phyloP scores from a whole-genome alignment of 2,888 invertebrate genomes.

The Hypercompe scribonia region DNA sequence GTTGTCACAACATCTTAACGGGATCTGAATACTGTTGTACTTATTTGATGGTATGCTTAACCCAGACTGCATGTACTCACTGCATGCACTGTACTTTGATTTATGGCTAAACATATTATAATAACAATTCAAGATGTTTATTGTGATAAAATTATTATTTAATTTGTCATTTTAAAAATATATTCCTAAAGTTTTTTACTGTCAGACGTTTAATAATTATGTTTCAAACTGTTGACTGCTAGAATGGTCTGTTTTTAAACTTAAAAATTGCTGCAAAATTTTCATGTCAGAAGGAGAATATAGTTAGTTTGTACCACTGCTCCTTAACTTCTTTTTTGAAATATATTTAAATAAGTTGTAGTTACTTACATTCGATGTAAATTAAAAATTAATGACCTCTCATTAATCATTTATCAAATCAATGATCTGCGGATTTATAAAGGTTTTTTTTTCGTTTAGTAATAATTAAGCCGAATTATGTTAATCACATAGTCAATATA shows the following conservation, averaged over 20 bases:
- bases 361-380: background rate
- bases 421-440: background rate
- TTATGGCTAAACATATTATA: too few species aligned
- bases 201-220: background rate
- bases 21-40: too few species aligned
- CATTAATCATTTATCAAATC: background rate
- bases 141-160: background rate
- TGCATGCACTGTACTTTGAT: too few species aligned
- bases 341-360: background rate
- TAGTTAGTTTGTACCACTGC: background rate
- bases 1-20: background rate
- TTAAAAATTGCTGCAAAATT: background rate
- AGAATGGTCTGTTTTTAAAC: background rate
- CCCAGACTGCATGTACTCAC: background rate
- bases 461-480: background rate
- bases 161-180: too few species aligned
- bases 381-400: background rate
- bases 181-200: too few species aligned
- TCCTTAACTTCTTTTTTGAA: background rate
- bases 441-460: background rate
- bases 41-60: background rate
- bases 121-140: background rate
- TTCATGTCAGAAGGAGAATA: too few species aligned
- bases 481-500: background rate
- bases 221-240: background rate